phyloP scores from a whole-genome alignment of 37 sponge, comb jelly and placozoan genomes.

The Oopsacas minuta region DNA sequence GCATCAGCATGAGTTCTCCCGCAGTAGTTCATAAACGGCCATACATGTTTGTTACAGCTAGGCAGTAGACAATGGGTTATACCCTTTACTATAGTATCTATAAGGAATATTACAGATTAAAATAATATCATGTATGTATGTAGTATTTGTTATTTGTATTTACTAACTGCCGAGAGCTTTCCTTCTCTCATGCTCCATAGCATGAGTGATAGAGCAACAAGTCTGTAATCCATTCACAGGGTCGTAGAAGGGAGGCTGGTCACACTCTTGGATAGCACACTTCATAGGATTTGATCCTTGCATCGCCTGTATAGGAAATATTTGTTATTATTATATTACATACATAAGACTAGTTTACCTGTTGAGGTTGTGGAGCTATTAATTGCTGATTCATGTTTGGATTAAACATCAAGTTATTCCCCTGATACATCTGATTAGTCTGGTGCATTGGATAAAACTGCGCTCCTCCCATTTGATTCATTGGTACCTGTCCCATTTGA shows the following conservation, averaged over 20 bases:
- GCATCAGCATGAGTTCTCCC: slow-evolving; percentile 52
- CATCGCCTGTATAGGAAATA: background rate
- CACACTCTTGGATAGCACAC: slow-evolving; percentile 54
- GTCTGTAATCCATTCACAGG: slow-evolving; percentile 41
- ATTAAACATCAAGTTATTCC: too few relatives aligned
- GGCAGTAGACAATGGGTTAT: slow-evolving; percentile 71
- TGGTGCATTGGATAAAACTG: background rate
- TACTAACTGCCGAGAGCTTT: slow-evolving; percentile 23
- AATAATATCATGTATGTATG: background rate
- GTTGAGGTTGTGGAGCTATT: background rate
- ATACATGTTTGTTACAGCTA: slow-evolving; percentile 37
- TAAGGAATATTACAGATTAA: background rate
- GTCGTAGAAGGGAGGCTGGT: slow-evolving; percentile 36
- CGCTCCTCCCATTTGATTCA: background rate
- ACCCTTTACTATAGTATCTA: slow-evolving; percentile 40
- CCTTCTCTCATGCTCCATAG: slow-evolving; percentile 72
- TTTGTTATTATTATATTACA: background rate
- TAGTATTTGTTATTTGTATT: background rate
- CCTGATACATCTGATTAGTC: too few relatives aligned
- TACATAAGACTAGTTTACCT: background rate
- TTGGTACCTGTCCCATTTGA: background rate
- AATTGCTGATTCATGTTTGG: background rate
- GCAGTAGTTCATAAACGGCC: slow-evolving; percentile 84
- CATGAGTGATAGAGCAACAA: slow-evolving; percentile 61
- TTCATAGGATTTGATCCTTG: background rate